phyloP scores from a whole-genome alignment of 1,140 invertebrate species.

The Rhagoletis pomonella region DNA sequence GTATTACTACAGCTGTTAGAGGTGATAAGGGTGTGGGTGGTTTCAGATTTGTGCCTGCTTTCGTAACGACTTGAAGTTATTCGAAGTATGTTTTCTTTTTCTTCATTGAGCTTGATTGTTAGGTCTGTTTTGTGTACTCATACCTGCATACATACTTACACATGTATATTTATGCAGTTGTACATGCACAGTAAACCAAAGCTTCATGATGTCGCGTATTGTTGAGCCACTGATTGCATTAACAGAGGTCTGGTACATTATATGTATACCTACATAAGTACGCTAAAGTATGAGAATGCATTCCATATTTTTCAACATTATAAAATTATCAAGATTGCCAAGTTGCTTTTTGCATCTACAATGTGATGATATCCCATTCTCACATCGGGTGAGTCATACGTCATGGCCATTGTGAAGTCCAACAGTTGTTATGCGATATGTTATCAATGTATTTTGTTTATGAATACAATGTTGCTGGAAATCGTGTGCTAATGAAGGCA shows the following conservation, averaged over 20 bases:
- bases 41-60: neutral
- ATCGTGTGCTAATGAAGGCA: no score
- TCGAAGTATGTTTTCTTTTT: neutral
- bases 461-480: neutral
- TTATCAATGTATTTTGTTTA: neutral
- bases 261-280: no score
- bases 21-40: conserved; percentile 14
- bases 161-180: no score
- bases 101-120: no score
- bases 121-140: no score
- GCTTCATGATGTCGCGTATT: no score
- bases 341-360: neutral
- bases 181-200: no score
- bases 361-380: neutral
- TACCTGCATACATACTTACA: no score
- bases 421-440: conserved; percentile 16
- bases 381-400: neutral
- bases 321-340: neutral
- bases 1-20: neutral
- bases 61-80: conserved; percentile 13
- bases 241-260: no score
- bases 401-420: neutral
- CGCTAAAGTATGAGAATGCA: no score
- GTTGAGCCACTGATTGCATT: no score
- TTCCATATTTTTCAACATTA: neutral